phyloP scores from a whole-genome alignment of 2,888 invertebrate genomes.

The Agonopterix arenella region DNA sequence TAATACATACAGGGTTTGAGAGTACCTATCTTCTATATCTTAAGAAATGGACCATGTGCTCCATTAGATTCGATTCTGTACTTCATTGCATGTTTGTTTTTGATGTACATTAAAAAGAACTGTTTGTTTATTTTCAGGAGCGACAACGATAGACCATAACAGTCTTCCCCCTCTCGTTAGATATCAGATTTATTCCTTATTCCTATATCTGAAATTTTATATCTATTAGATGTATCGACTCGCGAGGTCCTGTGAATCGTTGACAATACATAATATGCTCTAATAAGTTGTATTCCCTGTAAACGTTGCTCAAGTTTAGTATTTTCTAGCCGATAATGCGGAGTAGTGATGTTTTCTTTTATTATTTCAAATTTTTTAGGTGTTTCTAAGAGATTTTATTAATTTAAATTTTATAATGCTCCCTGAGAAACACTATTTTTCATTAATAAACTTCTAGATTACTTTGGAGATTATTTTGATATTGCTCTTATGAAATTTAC shows the following conservation, averaged over 20 bases:
- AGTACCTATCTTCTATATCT: no score
- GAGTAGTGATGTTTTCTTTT: conserved; percentile 18
- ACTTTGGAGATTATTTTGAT: conserved; percentile 11
- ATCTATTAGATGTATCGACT: conserved; percentile 59
- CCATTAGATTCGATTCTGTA: no score
- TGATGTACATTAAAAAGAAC: not conserved
- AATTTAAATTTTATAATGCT: conserved; percentile 2
- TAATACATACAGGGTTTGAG: no score
- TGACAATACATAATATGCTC: conserved; percentile 66
- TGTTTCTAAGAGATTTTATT: conserved; percentile 21
- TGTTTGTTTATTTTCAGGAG: conserved; percentile 43
- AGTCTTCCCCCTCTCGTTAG: conserved; percentile 71
- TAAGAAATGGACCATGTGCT: no score
- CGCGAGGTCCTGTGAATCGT: conserved; percentile 61
- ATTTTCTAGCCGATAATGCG: conserved; percentile 34
- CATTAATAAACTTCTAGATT: not conserved
- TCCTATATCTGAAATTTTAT: conserved; percentile 69
- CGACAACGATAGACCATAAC: conserved; percentile 67
- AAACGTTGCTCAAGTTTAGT: conserved; percentile 67
- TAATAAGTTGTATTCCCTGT: conserved; percentile 54
- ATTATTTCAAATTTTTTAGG: conserved; percentile 23
- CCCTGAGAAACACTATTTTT: not conserved
- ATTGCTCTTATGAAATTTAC: conserved; percentile 9
- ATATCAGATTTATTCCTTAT: conserved; percentile 68
- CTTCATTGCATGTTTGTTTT: no score